Conservation (phyloP, 2,113 vertebrate genomes). For the Accipiter virgatus region DNA sequence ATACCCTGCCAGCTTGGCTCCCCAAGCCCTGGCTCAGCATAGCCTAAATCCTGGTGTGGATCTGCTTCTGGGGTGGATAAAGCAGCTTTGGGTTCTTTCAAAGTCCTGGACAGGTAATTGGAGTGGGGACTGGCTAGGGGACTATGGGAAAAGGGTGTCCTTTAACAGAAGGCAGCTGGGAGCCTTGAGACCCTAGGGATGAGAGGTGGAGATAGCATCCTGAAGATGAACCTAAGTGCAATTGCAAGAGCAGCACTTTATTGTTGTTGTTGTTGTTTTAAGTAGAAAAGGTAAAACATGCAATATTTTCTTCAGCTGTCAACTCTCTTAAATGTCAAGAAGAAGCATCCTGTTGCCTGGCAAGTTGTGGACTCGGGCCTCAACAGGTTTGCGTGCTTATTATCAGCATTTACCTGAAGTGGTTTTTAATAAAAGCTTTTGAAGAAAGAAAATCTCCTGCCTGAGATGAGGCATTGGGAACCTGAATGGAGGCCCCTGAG, state of each 20-base stretch:
- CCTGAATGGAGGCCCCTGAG: conserved; percentile 7
- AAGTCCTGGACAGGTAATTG: not conserved
- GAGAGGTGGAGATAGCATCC: not conserved
- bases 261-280: not conserved
- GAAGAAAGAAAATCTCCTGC: conserved; percentile 56
- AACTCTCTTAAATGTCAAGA: conserved; percentile 44
- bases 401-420: conserved; percentile 26
- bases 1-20: not conserved
- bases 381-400: conserved; percentile 34
- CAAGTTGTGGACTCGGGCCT: not conserved
- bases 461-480: not conserved
- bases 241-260: not conserved
- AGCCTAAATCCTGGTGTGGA: not conserved
- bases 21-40: not conserved
- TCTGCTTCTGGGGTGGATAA: not conserved
- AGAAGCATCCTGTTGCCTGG: not conserved
- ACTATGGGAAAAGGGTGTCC: not conserved
- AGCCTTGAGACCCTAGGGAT: not conserved
- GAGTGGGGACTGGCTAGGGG: not conserved
- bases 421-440: conserved; percentile 60
- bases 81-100: not conserved
- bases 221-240: not conserved
- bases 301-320: conserved; percentile 45
- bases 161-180: not conserved
- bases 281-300: conserved; percentile 35